phyloP scores from a whole-genome alignment of 2,113 vertebrate species.

The Stictonetta naevosa region DNA sequence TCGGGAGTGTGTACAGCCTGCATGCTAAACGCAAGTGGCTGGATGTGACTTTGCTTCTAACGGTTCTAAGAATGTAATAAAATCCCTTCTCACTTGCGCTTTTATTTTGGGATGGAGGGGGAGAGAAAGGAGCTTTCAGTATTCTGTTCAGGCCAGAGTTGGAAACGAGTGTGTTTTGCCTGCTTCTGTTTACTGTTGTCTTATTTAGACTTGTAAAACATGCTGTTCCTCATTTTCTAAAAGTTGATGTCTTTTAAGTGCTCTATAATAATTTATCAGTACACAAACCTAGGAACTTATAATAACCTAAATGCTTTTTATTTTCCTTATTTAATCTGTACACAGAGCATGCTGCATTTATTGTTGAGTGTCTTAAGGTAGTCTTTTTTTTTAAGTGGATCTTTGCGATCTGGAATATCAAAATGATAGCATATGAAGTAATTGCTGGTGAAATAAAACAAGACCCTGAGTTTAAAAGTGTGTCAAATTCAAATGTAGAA shows the following conservation, averaged over 20 bases:
- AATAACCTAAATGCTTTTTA: slow-evolving; percentile 46
- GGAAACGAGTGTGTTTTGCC: neutral
- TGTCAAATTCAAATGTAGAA: slow-evolving; percentile 59
- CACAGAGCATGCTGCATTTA: slow-evolving; percentile 29
- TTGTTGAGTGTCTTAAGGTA: slow-evolving; percentile 32
- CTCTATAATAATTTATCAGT: slow-evolving; percentile 39
- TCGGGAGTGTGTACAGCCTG: slow-evolving; percentile 63
- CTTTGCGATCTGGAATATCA: slow-evolving; percentile 46
- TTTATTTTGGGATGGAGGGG: slow-evolving; percentile 52
- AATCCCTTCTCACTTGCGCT: slow-evolving; percentile 37
- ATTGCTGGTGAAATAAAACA: slow-evolving; percentile 63
- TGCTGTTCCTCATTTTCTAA: slow-evolving; percentile 32
- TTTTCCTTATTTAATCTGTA: slow-evolving; percentile 66
- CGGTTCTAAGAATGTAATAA: slow-evolving; percentile 56
- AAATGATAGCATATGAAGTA: slow-evolving; percentile 56
- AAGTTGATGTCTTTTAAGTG: slow-evolving; percentile 46
- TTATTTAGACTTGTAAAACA: slow-evolving; percentile 1
- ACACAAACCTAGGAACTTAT: slow-evolving; percentile 34
- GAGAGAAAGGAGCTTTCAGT: neutral
- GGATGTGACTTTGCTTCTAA: slow-evolving; percentile 54
- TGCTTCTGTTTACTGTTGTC: slow-evolving; percentile 45
- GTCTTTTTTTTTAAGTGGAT: neutral
- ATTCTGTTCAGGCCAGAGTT: slow-evolving; percentile 32
- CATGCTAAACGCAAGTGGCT: slow-evolving; percentile 56
- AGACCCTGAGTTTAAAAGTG: slow-evolving; percentile 58